phyloP scores from a whole-genome alignment of 1,140 invertebrate species.

The Bombus turneri region DNA sequence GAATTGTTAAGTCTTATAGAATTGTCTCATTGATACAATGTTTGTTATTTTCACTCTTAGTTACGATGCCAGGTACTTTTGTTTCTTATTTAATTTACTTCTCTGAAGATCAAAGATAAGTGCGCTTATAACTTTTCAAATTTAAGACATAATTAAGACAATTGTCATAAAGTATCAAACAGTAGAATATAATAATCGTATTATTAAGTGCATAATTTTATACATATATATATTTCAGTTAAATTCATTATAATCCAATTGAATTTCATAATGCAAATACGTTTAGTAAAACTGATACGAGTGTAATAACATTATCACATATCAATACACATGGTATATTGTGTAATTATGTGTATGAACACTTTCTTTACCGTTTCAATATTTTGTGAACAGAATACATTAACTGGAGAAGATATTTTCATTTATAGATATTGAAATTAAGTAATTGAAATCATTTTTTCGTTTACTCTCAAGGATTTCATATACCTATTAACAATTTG shows the following conservation, averaged over 20 bases:
- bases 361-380: slow-evolving; percentile 54
- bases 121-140: slow-evolving; percentile 20
- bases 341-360: slow-evolving; percentile 59
- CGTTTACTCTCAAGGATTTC: background rate
- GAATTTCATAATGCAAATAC: slow-evolving; percentile 35
- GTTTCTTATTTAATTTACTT: slow-evolving; percentile 48
- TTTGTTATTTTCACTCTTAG: slow-evolving; percentile 27
- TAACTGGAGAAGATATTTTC: slow-evolving; percentile 13
- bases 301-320: slow-evolving; percentile 56
- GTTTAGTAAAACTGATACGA: slow-evolving; percentile 47
- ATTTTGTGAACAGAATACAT: slow-evolving; percentile 42
- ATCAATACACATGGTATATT: slow-evolving; percentile 39
- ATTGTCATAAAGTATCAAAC: slow-evolving; percentile 15
- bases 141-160: slow-evolving; percentile 16
- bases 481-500: background rate
- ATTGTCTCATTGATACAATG: slow-evolving; percentile 29
- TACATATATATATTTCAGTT: background rate
- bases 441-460: slow-evolving; percentile 4
- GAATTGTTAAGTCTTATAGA: slow-evolving; percentile 28
- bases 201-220: slow-evolving; percentile 1
- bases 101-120: slow-evolving; percentile 16
- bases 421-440: slow-evolving; percentile 2
- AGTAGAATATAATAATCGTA: slow-evolving; percentile 14
- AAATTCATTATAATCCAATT: slow-evolving; percentile 3
- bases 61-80: slow-evolving; percentile 47